Conservation (phyloP, 2,113 vertebrate species). For the Fulmarus glacialis region DNA sequence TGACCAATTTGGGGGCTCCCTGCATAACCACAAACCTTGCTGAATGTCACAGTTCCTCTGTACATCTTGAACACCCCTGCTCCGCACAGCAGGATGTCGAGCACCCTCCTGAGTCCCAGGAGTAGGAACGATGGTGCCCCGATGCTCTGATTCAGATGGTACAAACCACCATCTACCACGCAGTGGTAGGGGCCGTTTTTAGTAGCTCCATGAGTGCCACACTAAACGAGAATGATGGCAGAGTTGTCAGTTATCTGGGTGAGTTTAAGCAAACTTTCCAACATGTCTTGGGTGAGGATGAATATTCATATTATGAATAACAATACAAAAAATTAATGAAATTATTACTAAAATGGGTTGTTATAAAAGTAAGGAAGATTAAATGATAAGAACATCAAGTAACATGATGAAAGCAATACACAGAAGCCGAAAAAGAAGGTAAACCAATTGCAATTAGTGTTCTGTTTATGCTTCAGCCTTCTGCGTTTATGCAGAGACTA, state of each 20-base stretch:
- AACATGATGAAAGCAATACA: neutral
- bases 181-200: neutral
- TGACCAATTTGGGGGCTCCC: accelerated
- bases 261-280: neutral
- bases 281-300: neutral
- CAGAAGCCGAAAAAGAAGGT: neutral
- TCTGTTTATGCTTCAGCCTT: neutral
- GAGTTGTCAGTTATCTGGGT: neutral
- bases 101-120: neutral
- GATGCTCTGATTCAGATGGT: neutral
- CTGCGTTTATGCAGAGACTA: neutral
- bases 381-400: neutral
- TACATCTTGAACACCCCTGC: neutral
- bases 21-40: neutral
- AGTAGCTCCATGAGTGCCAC: neutral
- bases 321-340: neutral
- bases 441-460: neutral
- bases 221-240: neutral
- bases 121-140: neutral
- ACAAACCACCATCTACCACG: neutral
- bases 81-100: neutral
- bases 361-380: neutral
- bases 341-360: neutral
- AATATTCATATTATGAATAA: neutral
- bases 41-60: neutral